A percentile compares a stretch with the other conserved stretches of the same genome.
These are phyloP conservation scores for Cheirogaleus major DNA, from an alignment of 2,797 vertebrate genomes.

Conservation along the genomic window DNA sequence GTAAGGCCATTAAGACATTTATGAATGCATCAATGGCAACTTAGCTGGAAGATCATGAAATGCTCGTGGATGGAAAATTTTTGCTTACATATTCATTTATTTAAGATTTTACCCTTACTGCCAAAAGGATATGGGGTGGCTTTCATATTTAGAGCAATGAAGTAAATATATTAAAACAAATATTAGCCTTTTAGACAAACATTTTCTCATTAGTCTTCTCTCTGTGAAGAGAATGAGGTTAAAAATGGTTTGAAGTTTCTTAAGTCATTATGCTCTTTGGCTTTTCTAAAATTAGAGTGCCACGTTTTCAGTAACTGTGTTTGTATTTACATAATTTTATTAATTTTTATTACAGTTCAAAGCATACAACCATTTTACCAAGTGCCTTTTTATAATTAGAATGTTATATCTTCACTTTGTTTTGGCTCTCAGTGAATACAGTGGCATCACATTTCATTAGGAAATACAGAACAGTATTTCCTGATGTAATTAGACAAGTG, in stretches of 20 bases:
- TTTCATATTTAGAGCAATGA: conserved; percentile 58
- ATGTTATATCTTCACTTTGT: conserved; percentile 74
- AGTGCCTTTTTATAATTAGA: conserved; percentile 77
- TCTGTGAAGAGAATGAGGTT: conserved; percentile 74
- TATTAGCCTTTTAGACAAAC: conserved; percentile 81
- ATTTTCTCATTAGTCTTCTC: conserved; percentile 79
- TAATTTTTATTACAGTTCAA: conserved; percentile 84
- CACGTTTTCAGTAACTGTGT: conserved; percentile 78
- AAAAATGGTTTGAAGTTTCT: conserved; percentile 79
- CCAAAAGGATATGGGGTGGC: conserved; percentile 28
- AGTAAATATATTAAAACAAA: conserved; percentile 80
- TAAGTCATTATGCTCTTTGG: conserved; percentile 73
- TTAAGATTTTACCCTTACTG: conserved; percentile 59
- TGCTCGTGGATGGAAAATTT: conserved; percentile 63
- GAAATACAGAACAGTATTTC: conserved; percentile 71
- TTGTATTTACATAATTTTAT: conserved; percentile 81
- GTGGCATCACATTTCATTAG: conserved; percentile 74
- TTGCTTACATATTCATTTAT: conserved; percentile 66
- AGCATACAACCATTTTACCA: conserved; percentile 76
- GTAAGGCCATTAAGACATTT: conserved; percentile 59
- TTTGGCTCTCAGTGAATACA: conserved; percentile 67
- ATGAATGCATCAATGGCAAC: conserved; percentile 50
- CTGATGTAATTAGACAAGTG: conserved; percentile 78
- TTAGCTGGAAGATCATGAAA: conserved; percentile 70
- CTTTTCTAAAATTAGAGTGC: conserved; percentile 77